Percentiles rank a stretch among this genome's conserved stretches.
Evolutionary conservation across 2,888 invertebrate genomes (phyloP).

Genomic region (Teleogryllus oceanicus): DNA sequence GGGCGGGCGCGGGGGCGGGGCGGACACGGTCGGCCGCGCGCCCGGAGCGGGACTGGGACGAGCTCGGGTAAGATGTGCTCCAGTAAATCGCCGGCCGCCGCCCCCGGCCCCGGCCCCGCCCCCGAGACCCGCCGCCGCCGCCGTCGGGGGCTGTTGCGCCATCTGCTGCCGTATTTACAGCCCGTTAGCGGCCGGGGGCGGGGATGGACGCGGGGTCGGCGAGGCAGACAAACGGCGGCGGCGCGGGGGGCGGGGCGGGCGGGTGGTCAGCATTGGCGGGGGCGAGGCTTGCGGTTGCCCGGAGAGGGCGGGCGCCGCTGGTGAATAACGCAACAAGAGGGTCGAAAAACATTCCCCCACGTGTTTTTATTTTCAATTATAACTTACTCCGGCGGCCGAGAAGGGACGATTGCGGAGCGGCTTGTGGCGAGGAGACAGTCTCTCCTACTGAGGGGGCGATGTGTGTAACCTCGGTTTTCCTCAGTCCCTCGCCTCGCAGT

Average conservation of each 20-base stretch:
- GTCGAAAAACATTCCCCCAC: not conserved
- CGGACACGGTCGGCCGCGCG: not conserved
- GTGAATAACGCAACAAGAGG: not conserved
- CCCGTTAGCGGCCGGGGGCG: conserved; percentile 1
- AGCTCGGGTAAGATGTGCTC: not conserved
- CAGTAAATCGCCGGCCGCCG: conserved; percentile 8
- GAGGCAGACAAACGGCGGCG: conserved; percentile 8
- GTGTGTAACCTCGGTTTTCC: not conserved
- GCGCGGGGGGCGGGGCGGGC: not conserved
- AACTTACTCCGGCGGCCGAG: not conserved
- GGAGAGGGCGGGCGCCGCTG: not conserved
- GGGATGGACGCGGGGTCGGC: not conserved
- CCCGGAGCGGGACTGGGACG: not conserved
- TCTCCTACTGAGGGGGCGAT: too few relatives aligned
- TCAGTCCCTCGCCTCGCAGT: not conserved
- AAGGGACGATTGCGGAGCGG: not conserved
- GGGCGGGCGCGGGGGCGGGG: not conserved
- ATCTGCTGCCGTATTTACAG: conserved; percentile 18
- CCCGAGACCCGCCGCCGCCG: not conserved
- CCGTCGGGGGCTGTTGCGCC: conserved; percentile 2
- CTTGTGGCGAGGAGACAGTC: not conserved
- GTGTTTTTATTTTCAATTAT: conserved; percentile 18
- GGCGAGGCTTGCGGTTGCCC: not conserved
- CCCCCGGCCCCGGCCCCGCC: not conserved
- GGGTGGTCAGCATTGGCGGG: not conserved